Evolutionary conservation across 2,888 invertebrate genomes (phyloP).

Genomic region (Micoletzkya japonica): DNA sequence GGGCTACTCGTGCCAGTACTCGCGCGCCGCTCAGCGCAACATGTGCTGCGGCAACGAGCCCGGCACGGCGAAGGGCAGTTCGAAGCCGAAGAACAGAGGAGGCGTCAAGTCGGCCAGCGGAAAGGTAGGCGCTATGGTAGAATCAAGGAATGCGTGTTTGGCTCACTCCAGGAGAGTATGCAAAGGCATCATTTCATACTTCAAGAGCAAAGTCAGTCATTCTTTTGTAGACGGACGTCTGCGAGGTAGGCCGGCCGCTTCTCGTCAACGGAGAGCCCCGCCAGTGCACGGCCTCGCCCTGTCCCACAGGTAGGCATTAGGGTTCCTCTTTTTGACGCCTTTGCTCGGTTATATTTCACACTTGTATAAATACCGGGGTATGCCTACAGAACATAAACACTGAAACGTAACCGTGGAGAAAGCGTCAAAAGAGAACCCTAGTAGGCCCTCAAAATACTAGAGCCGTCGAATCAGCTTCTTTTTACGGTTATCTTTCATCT

Average conservation of each 20-base stretch:
- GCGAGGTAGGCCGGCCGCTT: conserved; percentile 54
- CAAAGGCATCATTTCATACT: no score
- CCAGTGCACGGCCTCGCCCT: conserved; percentile 55
- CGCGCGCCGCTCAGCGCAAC: conserved; percentile 52
- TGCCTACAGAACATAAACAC: no score
- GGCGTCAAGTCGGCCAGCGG: conserved; percentile 16
- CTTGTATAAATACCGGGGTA: no score
- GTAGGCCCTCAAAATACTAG: not conserved
- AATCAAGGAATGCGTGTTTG: no score
- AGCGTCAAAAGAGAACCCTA: no score
- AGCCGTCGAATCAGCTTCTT: no score
- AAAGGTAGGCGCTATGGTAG: conserved; percentile 5
- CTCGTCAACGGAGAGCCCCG: conserved; percentile 57
- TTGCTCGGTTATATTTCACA: conserved; percentile 2
- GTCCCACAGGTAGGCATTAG: conserved; percentile 43
- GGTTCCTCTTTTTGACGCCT: not conserved
- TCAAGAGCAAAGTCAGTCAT: no score
- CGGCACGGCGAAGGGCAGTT: not conserved
- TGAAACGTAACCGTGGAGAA: no score
- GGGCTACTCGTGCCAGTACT: conserved; percentile 59
- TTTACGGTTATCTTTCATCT: no score
- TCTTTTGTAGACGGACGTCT: conserved; percentile 52
- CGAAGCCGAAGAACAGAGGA: not conserved
- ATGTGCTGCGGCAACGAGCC: conserved; percentile 53
- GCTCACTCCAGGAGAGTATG: no score